Evolutionary conservation across 2,113 vertebrate species (phyloP).

Genomic region (Talpa occidentalis): DNA sequence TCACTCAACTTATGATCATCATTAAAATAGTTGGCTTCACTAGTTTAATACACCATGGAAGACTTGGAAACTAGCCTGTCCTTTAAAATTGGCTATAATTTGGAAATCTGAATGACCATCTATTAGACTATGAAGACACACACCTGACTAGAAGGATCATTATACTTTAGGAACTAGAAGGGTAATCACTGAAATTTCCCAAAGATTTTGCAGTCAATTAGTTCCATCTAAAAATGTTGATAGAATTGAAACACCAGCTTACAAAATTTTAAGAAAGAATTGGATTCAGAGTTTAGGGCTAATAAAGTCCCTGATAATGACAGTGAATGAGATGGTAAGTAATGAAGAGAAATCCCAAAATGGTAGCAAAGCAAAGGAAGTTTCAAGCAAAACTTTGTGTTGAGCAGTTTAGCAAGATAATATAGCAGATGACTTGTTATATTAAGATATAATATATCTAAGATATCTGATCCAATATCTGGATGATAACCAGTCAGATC

Average conservation of each 20-base stretch:
- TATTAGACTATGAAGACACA: not conserved
- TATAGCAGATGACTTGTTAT: not conserved
- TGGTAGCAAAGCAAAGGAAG: not conserved
- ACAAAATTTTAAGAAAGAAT: not conserved
- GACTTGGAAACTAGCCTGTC: not conserved
- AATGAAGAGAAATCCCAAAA: not conserved
- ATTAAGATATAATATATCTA: rapidly evolving
- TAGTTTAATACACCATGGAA: not conserved
- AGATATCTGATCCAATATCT: not conserved
- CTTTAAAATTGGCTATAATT: not conserved
- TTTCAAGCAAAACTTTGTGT: not conserved
- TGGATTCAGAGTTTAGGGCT: not conserved
- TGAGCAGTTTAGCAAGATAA: not conserved
- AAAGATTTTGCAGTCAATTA: not conserved
- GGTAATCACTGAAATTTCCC: not conserved
- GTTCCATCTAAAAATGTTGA: not conserved
- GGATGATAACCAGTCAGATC: not conserved
- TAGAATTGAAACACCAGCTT: not conserved
- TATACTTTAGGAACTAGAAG: not conserved
- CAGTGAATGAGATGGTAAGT: not conserved
- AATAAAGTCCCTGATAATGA: not conserved
- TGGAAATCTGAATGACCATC: not conserved
- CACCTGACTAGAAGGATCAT: not conserved
- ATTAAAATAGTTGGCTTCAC: not conserved
- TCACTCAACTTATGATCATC: not conserved